Evolutionary conservation across 2,113 vertebrate species (phyloP).

Genomic region (Pelvicachromis taeniatus): DNA sequence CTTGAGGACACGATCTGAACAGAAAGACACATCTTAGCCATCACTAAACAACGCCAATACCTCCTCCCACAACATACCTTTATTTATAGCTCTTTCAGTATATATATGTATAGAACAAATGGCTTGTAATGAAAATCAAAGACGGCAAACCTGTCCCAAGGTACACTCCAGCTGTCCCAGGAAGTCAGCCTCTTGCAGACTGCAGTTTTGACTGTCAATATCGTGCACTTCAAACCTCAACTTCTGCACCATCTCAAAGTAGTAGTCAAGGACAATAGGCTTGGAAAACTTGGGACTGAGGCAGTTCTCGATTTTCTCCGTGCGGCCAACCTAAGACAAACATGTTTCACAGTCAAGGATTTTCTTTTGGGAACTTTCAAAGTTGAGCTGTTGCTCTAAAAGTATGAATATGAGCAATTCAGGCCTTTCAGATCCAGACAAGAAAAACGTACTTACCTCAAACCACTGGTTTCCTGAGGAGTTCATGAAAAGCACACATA

Average conservation of each 20-base stretch:
- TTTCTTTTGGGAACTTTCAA: not conserved
- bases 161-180: slow-evolving; percentile 91
- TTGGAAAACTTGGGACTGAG: slow-evolving; percentile 87
- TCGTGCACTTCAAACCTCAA: slow-evolving; percentile 90
- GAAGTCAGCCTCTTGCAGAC: slow-evolving; percentile 88
- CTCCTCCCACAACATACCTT: not conserved
- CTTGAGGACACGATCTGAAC: slow-evolving; percentile 88
- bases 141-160: slow-evolving; percentile 82
- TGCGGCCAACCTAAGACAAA: slow-evolving; percentile 71
- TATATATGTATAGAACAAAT: not conserved
- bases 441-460: slow-evolving; percentile 35
- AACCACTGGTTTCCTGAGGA: slow-evolving; percentile 51
- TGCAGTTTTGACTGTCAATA: slow-evolving; percentile 87
- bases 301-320: slow-evolving; percentile 89
- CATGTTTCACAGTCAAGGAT: not conserved
- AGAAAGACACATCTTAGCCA: not conserved
- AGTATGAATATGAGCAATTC: not conserved
- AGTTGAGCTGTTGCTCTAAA: not conserved
- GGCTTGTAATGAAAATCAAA: not conserved
- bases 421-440: not conserved
- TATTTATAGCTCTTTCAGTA: not conserved
- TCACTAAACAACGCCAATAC: not conserved
- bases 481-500: slow-evolving; percentile 78
- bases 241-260: slow-evolving; percentile 95
- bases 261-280: slow-evolving; percentile 89